Percentiles rank a stretch among this genome's conserved stretches.
Conservation (phyloP, 2,888 invertebrate species). For the Tholera decimalis region DNA sequence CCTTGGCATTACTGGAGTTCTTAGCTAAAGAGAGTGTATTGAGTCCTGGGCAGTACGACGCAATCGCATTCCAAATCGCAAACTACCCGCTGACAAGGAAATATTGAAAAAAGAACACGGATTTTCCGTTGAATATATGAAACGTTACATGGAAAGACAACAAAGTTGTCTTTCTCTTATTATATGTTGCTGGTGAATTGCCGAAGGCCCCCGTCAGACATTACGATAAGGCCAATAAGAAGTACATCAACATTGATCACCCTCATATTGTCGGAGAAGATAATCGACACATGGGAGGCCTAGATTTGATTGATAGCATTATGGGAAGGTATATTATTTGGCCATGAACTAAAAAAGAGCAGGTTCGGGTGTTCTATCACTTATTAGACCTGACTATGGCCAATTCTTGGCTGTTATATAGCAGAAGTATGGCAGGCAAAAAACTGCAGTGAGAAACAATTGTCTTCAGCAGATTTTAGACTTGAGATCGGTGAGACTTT, state of each 20-base stretch:
- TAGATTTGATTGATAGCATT: not conserved
- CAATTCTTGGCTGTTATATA: constrained; percentile 69
- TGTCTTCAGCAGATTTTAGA: not conserved
- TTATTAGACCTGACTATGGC: constrained; percentile 63
- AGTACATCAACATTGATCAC: too few species aligned
- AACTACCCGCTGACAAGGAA: too few species aligned
- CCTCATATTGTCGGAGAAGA: not conserved
- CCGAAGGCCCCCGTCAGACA: not conserved
- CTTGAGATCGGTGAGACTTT: too few species aligned
- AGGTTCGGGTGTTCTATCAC: not conserved
- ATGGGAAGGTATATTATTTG: not conserved
- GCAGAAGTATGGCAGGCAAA: too few species aligned
- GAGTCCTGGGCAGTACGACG: not conserved
- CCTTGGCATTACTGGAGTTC: too few species aligned
- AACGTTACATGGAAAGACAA: not conserved
- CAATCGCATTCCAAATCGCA: not conserved
- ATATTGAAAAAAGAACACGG: too few species aligned
- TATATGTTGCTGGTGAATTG: not conserved
- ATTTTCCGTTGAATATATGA: too few species aligned
- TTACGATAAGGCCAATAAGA: too few species aligned
- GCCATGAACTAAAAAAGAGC: not conserved
- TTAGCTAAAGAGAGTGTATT: not conserved
- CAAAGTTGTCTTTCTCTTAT: not conserved
- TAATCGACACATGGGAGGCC: not conserved
- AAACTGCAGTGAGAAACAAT: not conserved